Conservation (phyloP, 2,113 vertebrate species). For the Poicephalus meyeri region DNA sequence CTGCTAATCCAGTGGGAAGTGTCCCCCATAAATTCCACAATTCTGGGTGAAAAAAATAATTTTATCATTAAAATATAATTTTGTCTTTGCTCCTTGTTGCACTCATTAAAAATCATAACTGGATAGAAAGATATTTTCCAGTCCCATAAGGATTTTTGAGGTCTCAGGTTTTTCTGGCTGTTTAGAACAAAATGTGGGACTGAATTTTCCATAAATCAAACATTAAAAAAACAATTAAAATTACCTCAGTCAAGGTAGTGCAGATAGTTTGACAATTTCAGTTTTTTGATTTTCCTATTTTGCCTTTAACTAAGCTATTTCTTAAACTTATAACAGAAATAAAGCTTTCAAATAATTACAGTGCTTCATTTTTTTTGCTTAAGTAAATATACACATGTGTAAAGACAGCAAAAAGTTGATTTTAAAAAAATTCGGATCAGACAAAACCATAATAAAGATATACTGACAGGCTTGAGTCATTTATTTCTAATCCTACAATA, state of each 20-base stretch:
- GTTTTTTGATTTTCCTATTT: not conserved
- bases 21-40: not conserved
- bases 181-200: not conserved
- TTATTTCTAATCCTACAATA: not conserved
- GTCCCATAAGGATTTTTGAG: not conserved
- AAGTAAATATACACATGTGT: not conserved
- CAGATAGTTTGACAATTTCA: not conserved
- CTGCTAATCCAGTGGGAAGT: not conserved
- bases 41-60: not conserved
- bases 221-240: not conserved
- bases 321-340: not conserved
- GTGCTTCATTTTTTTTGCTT: not conserved
- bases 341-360: not conserved
- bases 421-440: not conserved
- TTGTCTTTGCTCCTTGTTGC: not conserved
- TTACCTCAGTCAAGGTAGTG: not conserved
- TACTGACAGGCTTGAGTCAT: not conserved
- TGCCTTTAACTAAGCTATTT: not conserved
- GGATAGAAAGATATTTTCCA: not conserved
- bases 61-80: not conserved
- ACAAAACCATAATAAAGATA: not conserved
- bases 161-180: not conserved
- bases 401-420: not conserved
- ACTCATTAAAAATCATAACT: not conserved
- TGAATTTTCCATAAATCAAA: not conserved